Evolutionary conservation across 2,888 invertebrate species (phyloP).

Genomic region (Athalia circularis): DNA sequence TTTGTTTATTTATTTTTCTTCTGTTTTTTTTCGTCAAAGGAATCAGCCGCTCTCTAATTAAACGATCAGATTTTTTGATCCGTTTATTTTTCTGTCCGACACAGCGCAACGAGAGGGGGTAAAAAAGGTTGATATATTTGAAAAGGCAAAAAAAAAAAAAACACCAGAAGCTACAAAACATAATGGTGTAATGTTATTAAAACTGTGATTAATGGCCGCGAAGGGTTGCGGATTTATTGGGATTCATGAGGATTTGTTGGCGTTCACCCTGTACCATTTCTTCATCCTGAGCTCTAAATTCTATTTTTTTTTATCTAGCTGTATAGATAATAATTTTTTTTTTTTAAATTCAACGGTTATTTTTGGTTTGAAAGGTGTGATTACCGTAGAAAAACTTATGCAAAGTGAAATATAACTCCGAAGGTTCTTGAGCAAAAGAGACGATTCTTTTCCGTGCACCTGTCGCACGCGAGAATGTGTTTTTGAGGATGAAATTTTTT

Average conservation of each 20-base stretch:
- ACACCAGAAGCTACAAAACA: conserved; percentile 1
- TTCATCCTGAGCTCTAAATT: not conserved
- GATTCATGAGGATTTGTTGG: conserved; percentile 10
- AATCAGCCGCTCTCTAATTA: conserved; percentile 13
- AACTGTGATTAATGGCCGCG: conserved; percentile 15
- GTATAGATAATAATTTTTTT: too few species aligned
- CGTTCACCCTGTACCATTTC: not conserved
- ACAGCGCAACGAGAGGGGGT: conserved; percentile 5
- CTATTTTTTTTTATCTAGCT: not conserved
- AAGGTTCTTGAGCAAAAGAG: not conserved
- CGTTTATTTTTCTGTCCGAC: conserved; percentile 9
- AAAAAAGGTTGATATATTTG: not conserved
- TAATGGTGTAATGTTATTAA: conserved; percentile 5
- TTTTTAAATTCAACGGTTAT: too few species aligned
- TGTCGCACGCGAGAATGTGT: conserved; percentile 1
- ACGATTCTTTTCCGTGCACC: conserved; percentile 4
- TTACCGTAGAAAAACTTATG: too few species aligned
- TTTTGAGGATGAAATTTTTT: not conserved
- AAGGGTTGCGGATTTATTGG: conserved; percentile 4
- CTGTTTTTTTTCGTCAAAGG: not conserved
- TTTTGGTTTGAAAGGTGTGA: too few species aligned
- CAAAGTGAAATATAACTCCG: too few species aligned
- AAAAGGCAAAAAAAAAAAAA: not conserved
- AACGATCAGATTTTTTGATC: conserved; percentile 22
- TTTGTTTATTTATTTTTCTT: too few species aligned